Base-by-base conservation (phyloP, 2,888 invertebrate genomes). In the Lissocephala sabroskyi region DNA sequence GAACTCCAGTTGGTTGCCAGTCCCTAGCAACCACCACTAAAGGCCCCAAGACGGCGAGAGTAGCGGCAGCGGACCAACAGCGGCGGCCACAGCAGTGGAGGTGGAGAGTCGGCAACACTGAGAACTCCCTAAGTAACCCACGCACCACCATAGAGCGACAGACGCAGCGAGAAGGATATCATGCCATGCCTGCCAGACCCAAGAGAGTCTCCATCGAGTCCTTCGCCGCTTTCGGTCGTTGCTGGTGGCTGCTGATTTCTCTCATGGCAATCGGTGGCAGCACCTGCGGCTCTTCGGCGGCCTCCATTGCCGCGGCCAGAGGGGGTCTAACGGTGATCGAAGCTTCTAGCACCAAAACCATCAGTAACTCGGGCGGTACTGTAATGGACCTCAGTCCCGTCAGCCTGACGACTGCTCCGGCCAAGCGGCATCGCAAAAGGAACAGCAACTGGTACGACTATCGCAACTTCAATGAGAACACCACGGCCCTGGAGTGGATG, bases 361-460 rank as follows among this genome's bases (percentile, higher is more conserved):
- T 43, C 33, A 59, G 41, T 49, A 56, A 41, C 37, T 59, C 18
- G 50, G 57, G 19, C 51, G 49, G 14, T 40, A 36, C 18, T 37
- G 41, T n/a, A n/a, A n/a, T n/a, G n/a, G n/a, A n/a, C n/a, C n/a
- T n/a, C n/a, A n/a, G n/a, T n/a, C 33, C 10, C 19, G 13, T 2
- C 41, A 7, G 9, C 41, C 7, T 11, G 23, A 10, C 4, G n/a
- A n/a, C n/a, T n/a, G n/a, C n/a, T n/a, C n/a, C n/a, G n/a, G n/a
- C n/a, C n/a, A 81, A 81, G 50, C 81, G 81, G 4, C 81, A 81
- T 44, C 77, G 80, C 43, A 81, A 81, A 48, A 70, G 81, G 16
- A 80, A 81, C 35, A 81, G 82, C 59, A 79, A 66, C 60, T 81
- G 77, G 79, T 63, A 65, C 37, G 79, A 79, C 37, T 66, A 75